These are phyloP conservation scores for Fissipunctia ypsillon DNA, from an alignment of 2,888 invertebrate species.

Conservation along the genomic window DNA sequence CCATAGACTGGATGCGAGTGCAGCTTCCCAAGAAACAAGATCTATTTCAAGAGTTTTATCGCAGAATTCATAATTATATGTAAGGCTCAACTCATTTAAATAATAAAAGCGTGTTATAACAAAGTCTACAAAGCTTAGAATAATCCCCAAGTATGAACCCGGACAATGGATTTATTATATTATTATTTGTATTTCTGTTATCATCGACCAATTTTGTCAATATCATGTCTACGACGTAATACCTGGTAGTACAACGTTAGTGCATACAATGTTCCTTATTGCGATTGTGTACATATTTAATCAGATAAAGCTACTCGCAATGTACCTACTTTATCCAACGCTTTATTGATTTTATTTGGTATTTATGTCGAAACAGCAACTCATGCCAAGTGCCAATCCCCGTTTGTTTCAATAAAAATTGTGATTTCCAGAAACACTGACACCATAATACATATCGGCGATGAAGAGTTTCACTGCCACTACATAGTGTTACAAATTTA, in stretches of 20 bases:
- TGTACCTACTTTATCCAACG: constrained; percentile 21
- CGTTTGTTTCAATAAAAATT: constrained; percentile 25
- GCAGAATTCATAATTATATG: constrained; percentile 92
- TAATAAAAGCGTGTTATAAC: neutral
- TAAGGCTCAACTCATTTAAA: constrained; percentile 75
- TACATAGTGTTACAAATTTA: constrained; percentile 93
- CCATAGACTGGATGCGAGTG: constrained; percentile 92
- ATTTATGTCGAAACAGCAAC: constrained; percentile 5
- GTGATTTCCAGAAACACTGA: constrained; percentile 91
- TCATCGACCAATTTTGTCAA: constrained; percentile 2
- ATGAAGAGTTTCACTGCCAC: constrained; percentile 93
- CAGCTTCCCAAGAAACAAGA: constrained; percentile 92
- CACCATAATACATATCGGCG: constrained; percentile 91
- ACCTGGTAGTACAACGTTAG: neutral
- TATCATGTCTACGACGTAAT: constrained; percentile 5
- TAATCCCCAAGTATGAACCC: neutral
- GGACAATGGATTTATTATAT: neutral
- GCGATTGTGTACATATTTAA: constrained; percentile 27
- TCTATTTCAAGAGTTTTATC: constrained; percentile 92
- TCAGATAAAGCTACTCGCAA: constrained; percentile 43
- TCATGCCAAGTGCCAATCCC: constrained; percentile 1
- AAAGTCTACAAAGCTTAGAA: neutral
- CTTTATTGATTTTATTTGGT: constrained; percentile 47
- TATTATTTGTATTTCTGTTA: neutral
- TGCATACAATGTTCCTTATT: constrained; percentile 20